Conservation (phyloP, 2,797 vertebrate species). For the Squalus acanthias region DNA sequence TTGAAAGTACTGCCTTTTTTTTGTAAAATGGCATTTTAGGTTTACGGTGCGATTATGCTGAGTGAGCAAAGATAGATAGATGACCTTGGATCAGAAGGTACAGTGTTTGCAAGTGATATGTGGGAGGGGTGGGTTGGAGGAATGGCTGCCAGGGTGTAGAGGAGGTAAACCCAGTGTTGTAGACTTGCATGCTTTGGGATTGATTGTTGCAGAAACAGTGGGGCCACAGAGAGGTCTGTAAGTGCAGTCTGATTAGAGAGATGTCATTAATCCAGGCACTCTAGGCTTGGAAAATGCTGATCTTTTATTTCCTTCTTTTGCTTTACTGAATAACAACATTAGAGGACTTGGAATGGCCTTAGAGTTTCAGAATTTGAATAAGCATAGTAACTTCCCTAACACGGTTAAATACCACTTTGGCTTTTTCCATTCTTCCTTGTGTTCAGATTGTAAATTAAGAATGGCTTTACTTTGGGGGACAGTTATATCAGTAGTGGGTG, state of each 20-base stretch:
- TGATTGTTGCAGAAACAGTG: not conserved
- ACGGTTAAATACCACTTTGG: not conserved
- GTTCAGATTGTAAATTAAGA: not conserved
- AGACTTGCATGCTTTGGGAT: not conserved
- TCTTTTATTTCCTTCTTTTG: not conserved
- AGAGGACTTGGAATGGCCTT: not conserved
- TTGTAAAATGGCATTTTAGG: not conserved
- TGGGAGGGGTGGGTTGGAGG: not conserved
- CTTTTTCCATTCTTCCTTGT: not conserved
- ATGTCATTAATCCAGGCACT: not conserved
- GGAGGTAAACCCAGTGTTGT: not conserved
- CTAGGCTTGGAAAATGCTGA: not conserved
- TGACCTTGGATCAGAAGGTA: not conserved
- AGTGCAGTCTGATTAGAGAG: not conserved
- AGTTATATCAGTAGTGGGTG: not conserved
- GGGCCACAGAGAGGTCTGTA: not conserved
- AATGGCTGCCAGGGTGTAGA: not conserved
- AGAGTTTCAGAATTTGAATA: not conserved
- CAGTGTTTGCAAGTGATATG: not conserved
- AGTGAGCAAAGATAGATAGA: not conserved
- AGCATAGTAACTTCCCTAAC: not conserved
- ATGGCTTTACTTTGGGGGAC: not conserved
- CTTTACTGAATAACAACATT: not conserved
- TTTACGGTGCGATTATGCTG: not conserved
- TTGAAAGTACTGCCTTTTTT: not conserved